A percentile compares a stretch with the other conserved stretches of the same genome.
These are phyloP conservation scores for Petrolisthes manimaculis DNA, from an alignment of 2,888 invertebrate species.

Conservation along the genomic window DNA sequence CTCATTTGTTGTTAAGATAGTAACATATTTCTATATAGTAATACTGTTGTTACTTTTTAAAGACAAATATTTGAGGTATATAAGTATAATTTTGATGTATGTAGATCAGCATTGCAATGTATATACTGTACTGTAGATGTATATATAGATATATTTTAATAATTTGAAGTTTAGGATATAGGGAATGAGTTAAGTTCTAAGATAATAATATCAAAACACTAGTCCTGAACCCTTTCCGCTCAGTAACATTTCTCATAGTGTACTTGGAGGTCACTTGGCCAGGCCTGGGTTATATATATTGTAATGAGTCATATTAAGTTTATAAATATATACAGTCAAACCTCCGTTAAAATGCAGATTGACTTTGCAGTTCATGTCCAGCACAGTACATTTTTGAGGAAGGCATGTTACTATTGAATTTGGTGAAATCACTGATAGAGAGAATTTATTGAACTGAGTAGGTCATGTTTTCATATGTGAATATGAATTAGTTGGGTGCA, in stretches of 20 bases:
- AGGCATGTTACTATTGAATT: no score
- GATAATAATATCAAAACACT: constrained; percentile 5
- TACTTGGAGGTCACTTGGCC: neutral
- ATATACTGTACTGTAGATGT: constrained; percentile 3
- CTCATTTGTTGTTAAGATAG: constrained; percentile 13
- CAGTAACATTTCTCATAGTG: neutral
- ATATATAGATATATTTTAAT: constrained; percentile 9
- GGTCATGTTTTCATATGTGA: no score
- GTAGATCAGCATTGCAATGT: neutral
- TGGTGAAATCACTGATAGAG: no score
- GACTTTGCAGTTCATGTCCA: no score
- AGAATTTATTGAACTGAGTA: no score
- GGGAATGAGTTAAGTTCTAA: neutral
- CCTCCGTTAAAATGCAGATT: no score
- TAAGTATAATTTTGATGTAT: neutral
- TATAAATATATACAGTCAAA: no score
- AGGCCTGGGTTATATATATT: neutral
- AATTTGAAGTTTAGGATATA: neutral
- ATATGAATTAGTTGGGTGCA: no score
- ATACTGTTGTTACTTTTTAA: constrained; percentile 5
- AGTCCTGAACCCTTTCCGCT: constrained; percentile 6
- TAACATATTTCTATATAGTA: constrained; percentile 11
- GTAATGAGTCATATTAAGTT: no score
- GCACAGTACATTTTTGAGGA: no score
- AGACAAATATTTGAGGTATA: neutral